These are phyloP conservation scores for Eueides isabella DNA, from an alignment of 1,140 invertebrate species.

Conservation along the genomic window DNA sequence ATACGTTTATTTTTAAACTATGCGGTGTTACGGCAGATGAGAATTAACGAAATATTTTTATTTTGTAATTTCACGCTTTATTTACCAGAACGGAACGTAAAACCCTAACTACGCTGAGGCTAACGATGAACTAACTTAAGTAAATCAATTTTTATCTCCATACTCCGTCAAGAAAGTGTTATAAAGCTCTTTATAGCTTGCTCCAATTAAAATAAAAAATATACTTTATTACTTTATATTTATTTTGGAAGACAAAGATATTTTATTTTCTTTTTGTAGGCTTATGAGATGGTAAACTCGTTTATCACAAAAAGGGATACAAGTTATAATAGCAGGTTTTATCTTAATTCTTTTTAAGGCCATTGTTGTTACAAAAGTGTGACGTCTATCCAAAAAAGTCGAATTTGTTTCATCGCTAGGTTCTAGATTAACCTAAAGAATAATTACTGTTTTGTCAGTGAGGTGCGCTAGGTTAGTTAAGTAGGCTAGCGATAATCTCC, in stretches of 20 bases:
- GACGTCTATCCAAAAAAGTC: neutral
- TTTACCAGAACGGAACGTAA: too few relatives aligned
- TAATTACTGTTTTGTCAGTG: neutral
- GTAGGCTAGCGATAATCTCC: too few relatives aligned
- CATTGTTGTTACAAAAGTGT: neutral
- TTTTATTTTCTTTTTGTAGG: neutral
- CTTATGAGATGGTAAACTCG: neutral
- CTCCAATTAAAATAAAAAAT: neutral
- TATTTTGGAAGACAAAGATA: neutral
- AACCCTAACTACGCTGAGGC: too few relatives aligned
- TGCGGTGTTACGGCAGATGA: too few relatives aligned
- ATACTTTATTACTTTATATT: neutral
- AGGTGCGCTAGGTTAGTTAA: neutral
- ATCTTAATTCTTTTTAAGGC: neutral
- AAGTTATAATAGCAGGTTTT: neutral
- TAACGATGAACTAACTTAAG: too few relatives aligned
- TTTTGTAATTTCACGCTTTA: too few relatives aligned
- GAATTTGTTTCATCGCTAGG: neutral
- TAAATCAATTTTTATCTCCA: neutral
- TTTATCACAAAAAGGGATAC: neutral
- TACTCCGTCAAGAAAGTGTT: neutral
- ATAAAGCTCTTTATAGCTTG: neutral
- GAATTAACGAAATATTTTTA: too few relatives aligned
- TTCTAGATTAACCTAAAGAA: too few relatives aligned
- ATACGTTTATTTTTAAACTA: too few relatives aligned